Evolutionary conservation across 1,140 invertebrate genomes (phyloP).

Genomic region (Listronotus oregonensis): DNA sequence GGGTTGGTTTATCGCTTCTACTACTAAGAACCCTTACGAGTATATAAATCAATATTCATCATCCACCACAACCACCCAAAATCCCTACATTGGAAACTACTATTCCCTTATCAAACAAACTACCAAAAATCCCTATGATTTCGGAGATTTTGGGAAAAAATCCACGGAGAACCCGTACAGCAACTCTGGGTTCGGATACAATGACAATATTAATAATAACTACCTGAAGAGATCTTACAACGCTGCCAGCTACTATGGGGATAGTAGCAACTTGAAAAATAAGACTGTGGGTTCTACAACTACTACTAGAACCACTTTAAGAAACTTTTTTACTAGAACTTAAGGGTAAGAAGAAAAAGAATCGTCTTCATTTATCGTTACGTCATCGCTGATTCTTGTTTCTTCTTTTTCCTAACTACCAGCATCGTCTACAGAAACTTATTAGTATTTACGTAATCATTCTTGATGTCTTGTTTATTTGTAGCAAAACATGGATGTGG

Average conservation of each 20-base stretch:
- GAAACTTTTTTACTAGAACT: neutral
- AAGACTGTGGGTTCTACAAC: slow-evolving; percentile 12
- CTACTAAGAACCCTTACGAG: slow-evolving; percentile 59
- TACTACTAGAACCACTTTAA: neutral
- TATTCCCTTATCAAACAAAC: slow-evolving; percentile 49
- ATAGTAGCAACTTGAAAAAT: slow-evolving; percentile 34
- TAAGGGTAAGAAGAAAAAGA: slow-evolving; percentile 15
- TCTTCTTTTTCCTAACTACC: neutral
- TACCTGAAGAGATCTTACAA: slow-evolving; percentile 57
- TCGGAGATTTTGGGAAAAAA: slow-evolving; percentile 53
- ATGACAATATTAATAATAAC: slow-evolving; percentile 55
- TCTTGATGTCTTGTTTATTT: no score
- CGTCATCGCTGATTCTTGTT: neutral
- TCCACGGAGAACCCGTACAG: slow-evolving; percentile 42
- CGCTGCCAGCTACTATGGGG: slow-evolving; percentile 52
- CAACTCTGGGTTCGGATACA: slow-evolving; percentile 31
- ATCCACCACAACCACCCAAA: slow-evolving; percentile 27
- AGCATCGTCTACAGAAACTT: no score
- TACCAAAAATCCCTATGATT: slow-evolving; percentile 57
- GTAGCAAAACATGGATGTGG: no score
- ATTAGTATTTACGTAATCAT: no score
- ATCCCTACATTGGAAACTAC: slow-evolving; percentile 49
- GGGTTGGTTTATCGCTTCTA: slow-evolving; percentile 39
- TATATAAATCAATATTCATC: slow-evolving; percentile 56
- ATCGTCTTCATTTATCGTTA: neutral